These are phyloP conservation scores for Periophthalmodon schlosseri DNA, from an alignment of 2,113 vertebrate species.

Conservation along the genomic window DNA sequence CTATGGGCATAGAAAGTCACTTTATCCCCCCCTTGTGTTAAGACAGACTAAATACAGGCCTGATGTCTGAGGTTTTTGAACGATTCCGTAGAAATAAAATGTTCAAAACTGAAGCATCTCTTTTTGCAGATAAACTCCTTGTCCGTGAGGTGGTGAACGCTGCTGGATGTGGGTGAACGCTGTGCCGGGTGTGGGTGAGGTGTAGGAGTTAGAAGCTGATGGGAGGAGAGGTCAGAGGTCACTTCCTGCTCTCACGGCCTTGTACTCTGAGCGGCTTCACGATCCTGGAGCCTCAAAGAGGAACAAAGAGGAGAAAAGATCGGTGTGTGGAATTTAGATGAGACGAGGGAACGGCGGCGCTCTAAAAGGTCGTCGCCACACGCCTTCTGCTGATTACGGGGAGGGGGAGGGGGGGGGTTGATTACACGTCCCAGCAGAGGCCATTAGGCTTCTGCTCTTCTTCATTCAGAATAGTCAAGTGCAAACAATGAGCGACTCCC, in stretches of 20 bases:
- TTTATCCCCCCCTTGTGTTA: too few relatives aligned
- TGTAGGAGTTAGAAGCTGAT: conserved; percentile 11
- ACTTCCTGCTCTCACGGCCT: conserved; percentile 40
- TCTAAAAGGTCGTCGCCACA: conserved; percentile 71
- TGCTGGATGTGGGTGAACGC: too few relatives aligned
- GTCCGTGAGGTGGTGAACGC: too few relatives aligned
- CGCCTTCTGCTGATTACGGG: conserved; percentile 70
- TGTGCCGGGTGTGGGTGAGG: too few relatives aligned
- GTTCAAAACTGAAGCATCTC: too few relatives aligned
- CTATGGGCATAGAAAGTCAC: too few relatives aligned
- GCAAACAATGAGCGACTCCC: conserved; percentile 37
- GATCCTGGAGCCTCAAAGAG: conserved; percentile 43
- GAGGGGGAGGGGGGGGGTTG: conserved; percentile 58
- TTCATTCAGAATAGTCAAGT: conserved; percentile 61
- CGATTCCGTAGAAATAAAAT: too few relatives aligned
- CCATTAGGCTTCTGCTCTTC: conserved; percentile 63
- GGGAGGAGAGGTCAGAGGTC: conserved; percentile 58
- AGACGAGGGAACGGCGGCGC: conserved; percentile 64
- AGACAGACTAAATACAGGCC: neutral
- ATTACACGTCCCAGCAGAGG: conserved; percentile 72
- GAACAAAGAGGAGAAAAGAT: conserved; percentile 69
- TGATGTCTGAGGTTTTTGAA: neutral
- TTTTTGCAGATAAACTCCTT: too few relatives aligned
- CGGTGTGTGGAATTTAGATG: conserved; percentile 72
- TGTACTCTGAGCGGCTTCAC: conserved; percentile 56